Base-by-base conservation (phyloP, 2,888 invertebrate genomes). In the Caenorhabditis sulstoni region DNA sequence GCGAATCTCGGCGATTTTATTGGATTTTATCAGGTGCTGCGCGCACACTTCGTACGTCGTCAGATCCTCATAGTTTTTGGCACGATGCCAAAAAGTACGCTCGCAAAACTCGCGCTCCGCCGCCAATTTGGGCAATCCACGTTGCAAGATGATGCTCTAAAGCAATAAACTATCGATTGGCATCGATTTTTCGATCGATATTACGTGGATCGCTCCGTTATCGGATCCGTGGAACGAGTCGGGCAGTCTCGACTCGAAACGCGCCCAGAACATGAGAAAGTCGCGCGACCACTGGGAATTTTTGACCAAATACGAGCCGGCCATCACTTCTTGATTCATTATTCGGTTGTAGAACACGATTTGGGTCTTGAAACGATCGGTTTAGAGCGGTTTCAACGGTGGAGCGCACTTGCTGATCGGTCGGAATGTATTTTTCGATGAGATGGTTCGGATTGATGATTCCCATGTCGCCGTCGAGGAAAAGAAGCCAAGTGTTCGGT, bases 321-420 rank as follows among this genome's bases (percentile, higher is more conserved):
- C 89, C 86, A 89, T 88, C 50, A 89, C 79, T 71, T 89, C 89
- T 8, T 85, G 85, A 62, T 88, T 87, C 83, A 87, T 87, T 35
- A 89, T 84, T 5, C 89, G 81, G 29, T 88, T 82, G 61, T 88
- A 89, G 81, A 89, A 87, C 29, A 88, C 80, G 16, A 88, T 53
- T 66, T 88, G 82, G 8, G 65, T 77, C 74, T 79, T 22, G 9
- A 78, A 71, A 57, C 3, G 53, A 44, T 5, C 29, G 29, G 9
- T n/a, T 23, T 52, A 16, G 37, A 14, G 39, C 18, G 14, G 23
- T 18, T 23, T 35, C 7, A 59, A 11, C 11, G 8, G 52, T 55
- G 16, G 20, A 22, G 44, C 47, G 20, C 23, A 82, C 77, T 20
- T 73, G n/a, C 12, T 35, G 9, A 39, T 79, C 35, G 2, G 39